A percentile compares a stretch with the other conserved stretches of the same genome.
Conservation (phyloP, 2,888 invertebrate species). For the Heliconius hortense region DNA sequence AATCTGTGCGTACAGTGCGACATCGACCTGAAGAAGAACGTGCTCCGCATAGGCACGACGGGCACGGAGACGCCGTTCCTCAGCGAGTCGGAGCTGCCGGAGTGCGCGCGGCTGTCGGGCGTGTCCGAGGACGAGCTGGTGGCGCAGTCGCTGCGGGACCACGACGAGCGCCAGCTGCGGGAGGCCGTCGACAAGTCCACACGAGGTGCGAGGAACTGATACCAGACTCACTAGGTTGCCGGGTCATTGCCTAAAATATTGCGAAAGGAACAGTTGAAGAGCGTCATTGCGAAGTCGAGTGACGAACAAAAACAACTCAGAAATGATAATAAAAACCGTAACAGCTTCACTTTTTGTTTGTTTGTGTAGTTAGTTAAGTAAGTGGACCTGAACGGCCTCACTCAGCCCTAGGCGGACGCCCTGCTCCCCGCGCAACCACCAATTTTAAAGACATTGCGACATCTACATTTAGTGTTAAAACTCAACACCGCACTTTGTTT, state of each 20-base stretch:
- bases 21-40: constrained; percentile 94
- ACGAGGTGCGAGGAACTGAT: constrained; percentile 74
- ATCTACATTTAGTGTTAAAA: too few relatives aligned
- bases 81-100: constrained; percentile 84
- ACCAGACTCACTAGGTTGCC: too few relatives aligned
- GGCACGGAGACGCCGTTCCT: constrained; percentile 95
- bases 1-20: constrained; percentile 85
- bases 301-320: constrained; percentile 3
- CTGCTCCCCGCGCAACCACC: too few relatives aligned
- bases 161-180: constrained; percentile 87
- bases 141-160: constrained; percentile 73
- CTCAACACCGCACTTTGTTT: too few relatives aligned
- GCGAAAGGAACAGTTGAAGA: neutral
- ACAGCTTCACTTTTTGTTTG: neutral
- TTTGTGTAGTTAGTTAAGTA: neutral
- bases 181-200: constrained; percentile 88
- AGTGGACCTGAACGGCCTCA: too few relatives aligned
- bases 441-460: too few relatives aligned
- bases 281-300: neutral
- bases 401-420: too few relatives aligned
- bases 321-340: constrained; percentile 26
- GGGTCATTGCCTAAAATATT: too few relatives aligned
- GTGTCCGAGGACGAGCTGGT: constrained; percentile 84
- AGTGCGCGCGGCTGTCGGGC: constrained; percentile 90
- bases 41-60: constrained; percentile 95